These are phyloP conservation scores for Drosophila paranaensis DNA, from an alignment of 2,888 invertebrate species.

Conservation along the genomic window DNA sequence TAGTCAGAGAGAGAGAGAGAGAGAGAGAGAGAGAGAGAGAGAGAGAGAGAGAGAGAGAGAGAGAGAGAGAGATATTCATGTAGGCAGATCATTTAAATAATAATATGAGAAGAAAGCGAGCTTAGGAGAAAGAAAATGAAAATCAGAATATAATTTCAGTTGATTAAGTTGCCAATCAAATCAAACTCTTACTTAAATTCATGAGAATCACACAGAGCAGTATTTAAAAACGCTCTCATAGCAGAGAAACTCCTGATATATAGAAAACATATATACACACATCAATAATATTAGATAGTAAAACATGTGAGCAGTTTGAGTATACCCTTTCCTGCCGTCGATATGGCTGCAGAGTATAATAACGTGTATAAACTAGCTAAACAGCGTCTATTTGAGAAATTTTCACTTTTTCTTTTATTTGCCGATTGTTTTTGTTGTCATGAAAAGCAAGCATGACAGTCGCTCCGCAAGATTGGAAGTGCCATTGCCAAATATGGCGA, in stretches of 20 bases:
- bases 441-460: constrained; percentile 60
- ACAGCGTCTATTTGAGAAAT: constrained; percentile 57
- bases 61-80: neutral
- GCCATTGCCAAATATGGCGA: constrained; percentile 60
- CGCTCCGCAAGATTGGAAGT: constrained; percentile 35
- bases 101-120: constrained; percentile 6
- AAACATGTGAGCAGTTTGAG: neutral
- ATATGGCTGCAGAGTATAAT: constrained; percentile 21
- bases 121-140: constrained; percentile 3
- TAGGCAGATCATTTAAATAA: neutral
- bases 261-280: neutral
- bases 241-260: neutral
- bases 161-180: neutral
- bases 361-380: constrained; percentile 27
- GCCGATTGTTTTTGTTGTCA: constrained; percentile 39
- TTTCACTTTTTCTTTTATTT: constrained; percentile 76
- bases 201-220: neutral
- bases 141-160: neutral
- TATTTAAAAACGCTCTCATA: neutral
- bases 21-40: neutral
- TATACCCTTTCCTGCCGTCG: neutral
- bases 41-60: neutral
- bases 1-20: neutral
- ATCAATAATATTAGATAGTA: no score
- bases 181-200: neutral